These are phyloP conservation scores for Perca flavescens DNA, from an alignment of 2,113 vertebrate species.

Conservation along the genomic window DNA sequence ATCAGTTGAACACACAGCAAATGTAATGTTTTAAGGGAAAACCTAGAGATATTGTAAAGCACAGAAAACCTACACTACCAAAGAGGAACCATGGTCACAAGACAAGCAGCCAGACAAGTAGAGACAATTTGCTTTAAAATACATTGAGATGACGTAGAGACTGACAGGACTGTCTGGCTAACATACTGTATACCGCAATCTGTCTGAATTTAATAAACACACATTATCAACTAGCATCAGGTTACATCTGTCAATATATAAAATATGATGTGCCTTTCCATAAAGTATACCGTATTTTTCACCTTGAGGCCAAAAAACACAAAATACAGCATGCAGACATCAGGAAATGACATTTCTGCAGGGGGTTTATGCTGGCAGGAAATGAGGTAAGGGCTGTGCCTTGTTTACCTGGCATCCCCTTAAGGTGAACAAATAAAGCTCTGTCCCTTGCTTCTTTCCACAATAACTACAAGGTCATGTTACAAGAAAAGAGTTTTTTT, in stretches of 20 bases:
- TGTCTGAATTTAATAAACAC: not conserved
- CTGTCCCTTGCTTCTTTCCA: slow-evolving; percentile 19
- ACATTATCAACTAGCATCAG: not conserved
- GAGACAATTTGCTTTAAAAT: not conserved
- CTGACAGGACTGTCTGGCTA: not conserved
- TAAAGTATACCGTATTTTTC: not conserved
- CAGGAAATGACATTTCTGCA: slow-evolving; percentile 57
- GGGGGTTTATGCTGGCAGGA: not conserved
- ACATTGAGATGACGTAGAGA: not conserved
- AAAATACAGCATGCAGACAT: slow-evolving; percentile 28
- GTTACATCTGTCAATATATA: slow-evolving; percentile 7
- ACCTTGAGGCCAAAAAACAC: not conserved
- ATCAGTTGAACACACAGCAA: not conserved
- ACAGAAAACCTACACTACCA: slow-evolving; percentile 19
- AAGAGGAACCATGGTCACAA: slow-evolving; percentile 39
- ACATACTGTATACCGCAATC: not conserved
- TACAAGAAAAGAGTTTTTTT: not conserved
- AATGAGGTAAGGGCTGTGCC: slow-evolving; percentile 23
- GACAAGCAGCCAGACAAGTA: slow-evolving; percentile 1
- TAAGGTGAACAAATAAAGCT: slow-evolving; percentile 40
- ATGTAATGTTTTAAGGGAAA: slow-evolving; percentile 1
- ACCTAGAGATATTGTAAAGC: not conserved
- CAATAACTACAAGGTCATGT: slow-evolving; percentile 6
- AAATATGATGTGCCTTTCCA: not conserved
- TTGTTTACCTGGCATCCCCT: slow-evolving; percentile 23